A percentile compares a stretch with the other conserved stretches of the same genome.
Conservation (phyloP, 2,113 vertebrate genomes). For the Mirza zaza region DNA sequence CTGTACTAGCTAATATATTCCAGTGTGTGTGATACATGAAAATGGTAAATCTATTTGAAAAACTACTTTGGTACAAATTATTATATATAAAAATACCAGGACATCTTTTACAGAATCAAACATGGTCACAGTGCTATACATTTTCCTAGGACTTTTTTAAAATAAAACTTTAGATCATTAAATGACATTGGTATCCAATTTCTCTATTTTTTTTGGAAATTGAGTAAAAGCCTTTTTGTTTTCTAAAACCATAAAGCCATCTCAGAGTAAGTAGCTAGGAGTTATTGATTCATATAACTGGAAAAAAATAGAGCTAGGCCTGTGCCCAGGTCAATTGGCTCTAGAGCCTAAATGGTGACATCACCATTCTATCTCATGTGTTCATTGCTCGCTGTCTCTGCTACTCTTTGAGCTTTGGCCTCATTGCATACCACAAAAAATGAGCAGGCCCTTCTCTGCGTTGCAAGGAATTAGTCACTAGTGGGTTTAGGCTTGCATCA, state of each 20-base stretch:
- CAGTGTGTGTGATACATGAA: neutral
- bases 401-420: neutral
- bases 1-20: neutral
- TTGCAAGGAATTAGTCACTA: neutral
- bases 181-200: neutral
- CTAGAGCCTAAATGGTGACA: neutral
- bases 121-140: fast-evolving
- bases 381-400: neutral
- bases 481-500: neutral
- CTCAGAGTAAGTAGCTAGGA: neutral
- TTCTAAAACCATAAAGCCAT: neutral
- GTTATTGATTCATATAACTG: neutral
- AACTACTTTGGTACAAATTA: neutral
- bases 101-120: neutral
- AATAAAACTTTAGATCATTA: neutral
- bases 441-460: neutral
- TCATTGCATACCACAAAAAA: neutral
- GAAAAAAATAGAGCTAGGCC: neutral
- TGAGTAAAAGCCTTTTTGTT: neutral
- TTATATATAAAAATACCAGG: neutral
- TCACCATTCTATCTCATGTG: neutral
- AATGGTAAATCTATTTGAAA: neutral
- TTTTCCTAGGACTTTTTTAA: neutral
- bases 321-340: neutral
- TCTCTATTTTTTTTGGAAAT: neutral